Base-by-base conservation (phyloP, 2,888 invertebrate species). In the Acrocyrtus sp. region DNA sequence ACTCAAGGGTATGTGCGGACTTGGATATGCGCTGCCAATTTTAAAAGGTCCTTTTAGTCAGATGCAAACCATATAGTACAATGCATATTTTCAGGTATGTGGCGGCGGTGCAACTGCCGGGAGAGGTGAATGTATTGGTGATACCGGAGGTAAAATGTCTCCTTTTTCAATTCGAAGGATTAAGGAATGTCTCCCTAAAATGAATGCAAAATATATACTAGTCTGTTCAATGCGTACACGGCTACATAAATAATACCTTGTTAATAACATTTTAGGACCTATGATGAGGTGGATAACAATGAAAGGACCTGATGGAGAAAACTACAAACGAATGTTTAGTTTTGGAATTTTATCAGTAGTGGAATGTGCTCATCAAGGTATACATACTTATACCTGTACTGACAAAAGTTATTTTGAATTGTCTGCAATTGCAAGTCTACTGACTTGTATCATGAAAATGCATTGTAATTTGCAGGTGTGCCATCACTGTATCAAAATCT, bases 401-500 rank as follows among this genome's bases (percentile, higher is more conserved):
- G 6, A 10, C 17, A 17, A 15, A 47, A 47, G 12, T n/a, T 6
- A 47, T 47, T 47, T 17, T n/a, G 6, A 47, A 15, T 15, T 47
- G 8, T 47, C 5, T 47, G 47, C 10, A 15, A n/a, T 47, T 17
- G 12, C 6, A 17, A 34, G 12, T 8, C 6, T 34, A 34, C n/a
- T n/a, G 8, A 12, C 12, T 34, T 34, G 12, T 12, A 8, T 34
- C 12, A 34, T 34, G 12, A 34, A 41, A 41, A 4, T 17, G 41
- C 8, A 8, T n/a, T n/a, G 41, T 17, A 27, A 43, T 2, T 1
- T 12, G 29, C 43, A 51, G 68, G 72, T 0, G 21, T 65, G 21
- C 75, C 75, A 6, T 50, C 63, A 21, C 26, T 75, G 6, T 75
- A 75, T 27, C 56, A 67, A 21, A 75, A 72, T 22, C 15, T 75